Percentiles rank a stretch among this genome's conserved stretches.
Conservation (phyloP, 2,797 vertebrate species). For the Setipinna tenuifilis region DNA sequence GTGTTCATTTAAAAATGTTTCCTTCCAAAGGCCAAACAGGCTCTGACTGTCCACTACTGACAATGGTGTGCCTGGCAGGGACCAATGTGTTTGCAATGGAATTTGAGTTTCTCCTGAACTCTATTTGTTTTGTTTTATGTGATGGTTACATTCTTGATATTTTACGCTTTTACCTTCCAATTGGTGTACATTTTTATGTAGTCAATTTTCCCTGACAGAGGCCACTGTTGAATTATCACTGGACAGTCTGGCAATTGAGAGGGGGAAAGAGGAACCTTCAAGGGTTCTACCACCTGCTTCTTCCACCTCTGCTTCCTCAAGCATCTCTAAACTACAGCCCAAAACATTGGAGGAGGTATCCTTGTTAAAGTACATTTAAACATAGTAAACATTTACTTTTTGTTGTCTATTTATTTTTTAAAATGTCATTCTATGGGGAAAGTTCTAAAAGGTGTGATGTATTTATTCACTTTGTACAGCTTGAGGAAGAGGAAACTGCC, state of each 20-base stretch:
- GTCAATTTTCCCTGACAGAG: conserved; percentile 73
- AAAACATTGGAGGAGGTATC: conserved; percentile 86
- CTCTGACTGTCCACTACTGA: too few species aligned
- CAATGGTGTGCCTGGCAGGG: too few species aligned
- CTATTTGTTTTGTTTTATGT: background rate
- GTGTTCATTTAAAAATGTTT: too few species aligned
- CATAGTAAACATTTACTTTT: background rate
- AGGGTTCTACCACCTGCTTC: conserved; percentile 72
- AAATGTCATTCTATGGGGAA: background rate
- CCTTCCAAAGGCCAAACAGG: too few species aligned
- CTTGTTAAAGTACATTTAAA: background rate
- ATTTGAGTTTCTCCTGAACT: too few species aligned
- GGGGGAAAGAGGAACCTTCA: conserved; percentile 77
- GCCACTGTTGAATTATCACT: conserved; percentile 95
- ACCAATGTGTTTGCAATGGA: too few species aligned
- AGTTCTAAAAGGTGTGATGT: background rate
- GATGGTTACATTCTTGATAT: background rate
- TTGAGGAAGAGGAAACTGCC: conserved; percentile 88
- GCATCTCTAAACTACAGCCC: conserved; percentile 71
- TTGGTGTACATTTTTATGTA: background rate
- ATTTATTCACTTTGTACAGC: conserved; percentile 65
- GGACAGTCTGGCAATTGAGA: conserved; percentile 82
- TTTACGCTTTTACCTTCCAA: background rate
- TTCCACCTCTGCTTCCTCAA: conserved; percentile 66
- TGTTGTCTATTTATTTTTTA: background rate